Conservation (phyloP, 2,113 vertebrate species). For the Guaruba guarouba region DNA sequence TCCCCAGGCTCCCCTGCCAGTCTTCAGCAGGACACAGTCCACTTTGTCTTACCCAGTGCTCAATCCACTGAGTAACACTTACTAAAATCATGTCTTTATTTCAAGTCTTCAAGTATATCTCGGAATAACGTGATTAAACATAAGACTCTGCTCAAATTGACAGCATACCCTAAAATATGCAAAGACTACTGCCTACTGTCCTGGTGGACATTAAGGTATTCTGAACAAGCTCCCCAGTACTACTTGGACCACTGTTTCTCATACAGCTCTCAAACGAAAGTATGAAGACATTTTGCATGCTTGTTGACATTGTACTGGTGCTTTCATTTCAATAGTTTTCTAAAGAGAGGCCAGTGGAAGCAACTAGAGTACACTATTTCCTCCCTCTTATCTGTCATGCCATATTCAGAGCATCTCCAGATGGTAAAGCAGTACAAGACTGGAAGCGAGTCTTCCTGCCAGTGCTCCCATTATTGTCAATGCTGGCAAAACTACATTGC, state of each 20-base stretch:
- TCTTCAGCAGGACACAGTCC: neutral
- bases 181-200: too few species aligned
- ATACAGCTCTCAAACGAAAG: neutral
- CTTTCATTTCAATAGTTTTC: neutral
- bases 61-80: accelerated
- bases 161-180: too few species aligned
- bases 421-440: neutral
- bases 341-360: neutral
- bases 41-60: neutral
- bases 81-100: neutral
- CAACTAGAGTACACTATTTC: accelerated
- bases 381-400: neutral
- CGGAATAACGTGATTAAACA: neutral
- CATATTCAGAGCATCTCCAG: neutral
- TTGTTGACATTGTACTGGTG: accelerated
- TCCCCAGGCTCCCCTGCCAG: neutral
- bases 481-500: slow-evolving; percentile 17
- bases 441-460: neutral
- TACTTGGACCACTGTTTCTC: neutral
- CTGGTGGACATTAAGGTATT: accelerated
- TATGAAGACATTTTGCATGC: too few species aligned
- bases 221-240: neutral
- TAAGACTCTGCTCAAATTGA: neutral
- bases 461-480: neutral
- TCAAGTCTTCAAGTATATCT: accelerated